Conservation (phyloP, 2,113 vertebrate species). For the Mobula hypostoma region DNA sequence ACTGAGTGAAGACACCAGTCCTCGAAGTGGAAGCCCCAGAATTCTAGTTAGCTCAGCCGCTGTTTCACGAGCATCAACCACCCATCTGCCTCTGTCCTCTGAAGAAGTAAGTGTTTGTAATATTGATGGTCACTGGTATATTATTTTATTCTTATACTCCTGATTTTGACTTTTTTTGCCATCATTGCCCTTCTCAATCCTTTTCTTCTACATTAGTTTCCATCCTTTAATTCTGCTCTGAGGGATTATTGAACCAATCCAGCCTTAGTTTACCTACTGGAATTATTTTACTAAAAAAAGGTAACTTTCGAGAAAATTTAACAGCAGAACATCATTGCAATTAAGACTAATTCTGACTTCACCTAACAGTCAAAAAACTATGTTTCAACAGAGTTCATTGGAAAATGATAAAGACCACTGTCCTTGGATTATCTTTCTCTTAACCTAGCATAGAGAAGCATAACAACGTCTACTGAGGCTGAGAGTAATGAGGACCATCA, state of each 20-base stretch:
- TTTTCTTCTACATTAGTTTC: neutral
- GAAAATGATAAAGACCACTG: neutral
- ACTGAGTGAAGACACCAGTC: slow-evolving; percentile 76
- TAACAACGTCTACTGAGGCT: neutral
- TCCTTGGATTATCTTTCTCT: neutral
- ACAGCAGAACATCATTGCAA: neutral
- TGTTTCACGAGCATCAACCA: slow-evolving; percentile 69
- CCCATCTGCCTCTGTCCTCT: slow-evolving; percentile 80
- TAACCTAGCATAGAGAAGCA: neutral
- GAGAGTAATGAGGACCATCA: neutral
- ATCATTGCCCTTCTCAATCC: neutral
- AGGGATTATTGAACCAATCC: neutral
- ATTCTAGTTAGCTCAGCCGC: slow-evolving; percentile 52
- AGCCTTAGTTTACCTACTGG: neutral
- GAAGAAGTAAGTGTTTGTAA: slow-evolving; percentile 65
- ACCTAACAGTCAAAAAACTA: neutral
- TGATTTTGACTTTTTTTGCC: neutral
- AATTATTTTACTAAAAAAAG: neutral
- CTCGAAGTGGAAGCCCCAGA: slow-evolving; percentile 59
- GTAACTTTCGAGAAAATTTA: neutral
- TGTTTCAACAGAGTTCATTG: neutral
- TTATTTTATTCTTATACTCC: neutral
- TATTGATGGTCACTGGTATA: neutral
- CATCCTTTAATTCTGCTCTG: neutral
- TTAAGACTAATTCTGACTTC: neutral